Evolutionary conservation across 2,113 vertebrate genomes (phyloP), one percentile per base, ranked within the genome.

Genomic region (Tenebrosternarchus preto): DNA sequence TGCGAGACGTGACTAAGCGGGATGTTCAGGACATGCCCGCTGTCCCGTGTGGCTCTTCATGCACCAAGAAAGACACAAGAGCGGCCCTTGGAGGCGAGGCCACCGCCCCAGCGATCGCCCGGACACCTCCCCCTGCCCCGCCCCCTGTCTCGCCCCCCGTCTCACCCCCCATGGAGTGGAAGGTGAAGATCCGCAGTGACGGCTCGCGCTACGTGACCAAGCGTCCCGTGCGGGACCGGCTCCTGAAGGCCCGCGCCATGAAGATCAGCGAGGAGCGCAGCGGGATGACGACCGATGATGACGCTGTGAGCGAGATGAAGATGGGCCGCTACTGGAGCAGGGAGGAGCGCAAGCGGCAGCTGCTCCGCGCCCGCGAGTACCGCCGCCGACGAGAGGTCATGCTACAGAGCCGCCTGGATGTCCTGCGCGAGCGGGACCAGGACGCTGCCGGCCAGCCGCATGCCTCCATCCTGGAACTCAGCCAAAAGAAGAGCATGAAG

Each of bases 251-350:
- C 1, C 86, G 95, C 2, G 95, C 95, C 55, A 92, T 95, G 85
- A 94, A 95, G 87, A 96, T 95, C 84, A 83, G 93, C 0, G 95
- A 96, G 86, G 95, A 96, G 3, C 94, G 95, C 24, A 95, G 95
- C 1, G 95, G 95, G 77, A 95, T 94, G 91, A 96, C 95, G 9
- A 96, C 95, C 0, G 95, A 96, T 0, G 95, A 96, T 0, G 95
- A 96, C 0, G 94, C 95, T 0, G 90, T 94, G 8, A 96, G 95
- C 0, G 95, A 96, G 85, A 93, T 95, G 89, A 95, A 96, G 70
- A 94, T 95, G 90, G 95, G 95, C 0, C 94, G 95, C 19, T 96
- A 95, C 87, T 96, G 95, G 95, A 95, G 94, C 92, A 94, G 93
- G 79, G 95, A 95, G 76, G 94, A 96, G 84, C 91, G 95, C 31